A percentile compares a stretch with the other conserved stretches of the same genome.
Conservation (phyloP, 2,113 vertebrate species). For the Carassius gibelio region DNA sequence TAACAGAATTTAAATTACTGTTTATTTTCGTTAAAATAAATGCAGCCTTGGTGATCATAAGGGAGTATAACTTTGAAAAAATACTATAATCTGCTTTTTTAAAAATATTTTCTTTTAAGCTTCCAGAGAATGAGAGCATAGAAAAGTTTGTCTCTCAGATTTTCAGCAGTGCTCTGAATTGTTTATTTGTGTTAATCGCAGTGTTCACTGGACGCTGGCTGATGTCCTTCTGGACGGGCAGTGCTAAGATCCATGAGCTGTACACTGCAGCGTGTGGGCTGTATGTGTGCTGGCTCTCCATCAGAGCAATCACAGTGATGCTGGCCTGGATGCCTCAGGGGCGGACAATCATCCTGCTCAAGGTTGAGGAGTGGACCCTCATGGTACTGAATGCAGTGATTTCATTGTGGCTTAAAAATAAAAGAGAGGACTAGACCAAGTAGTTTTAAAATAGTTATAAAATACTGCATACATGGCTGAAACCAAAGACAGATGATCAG, state of each 20-base stretch:
- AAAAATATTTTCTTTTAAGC: not conserved
- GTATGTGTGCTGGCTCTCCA: slow-evolving; percentile 96
- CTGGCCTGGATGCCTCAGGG: slow-evolving; percentile 99
- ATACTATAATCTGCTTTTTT: not conserved
- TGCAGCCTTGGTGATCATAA: too few species aligned
- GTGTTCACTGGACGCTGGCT: slow-evolving; percentile 96
- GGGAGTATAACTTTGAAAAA: too few species aligned
- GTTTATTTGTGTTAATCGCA: slow-evolving; percentile 59
- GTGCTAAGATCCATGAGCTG: slow-evolving; percentile 95
- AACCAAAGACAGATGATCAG: not conserved
- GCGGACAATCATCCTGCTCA: slow-evolving; percentile 92
- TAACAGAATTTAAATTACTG: not conserved
- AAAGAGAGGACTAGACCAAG: too few species aligned
- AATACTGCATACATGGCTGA: not conserved
- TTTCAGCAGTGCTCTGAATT: not conserved
- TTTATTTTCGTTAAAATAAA: not conserved
- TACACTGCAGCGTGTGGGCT: slow-evolving; percentile 98
- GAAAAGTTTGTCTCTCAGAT: not conserved
- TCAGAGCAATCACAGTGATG: slow-evolving; percentile 89
- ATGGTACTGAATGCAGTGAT: slow-evolving; percentile 78
- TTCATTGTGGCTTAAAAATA: not conserved
- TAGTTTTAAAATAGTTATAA: not conserved
- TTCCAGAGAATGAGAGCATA: too few species aligned
- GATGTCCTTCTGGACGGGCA: slow-evolving; percentile 99
- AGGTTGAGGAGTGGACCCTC: slow-evolving; percentile 97